A percentile compares a stretch with the other conserved stretches of the same genome.
phyloP scores from a whole-genome alignment of 2,888 invertebrate genomes.

The Lithophane socia region DNA sequence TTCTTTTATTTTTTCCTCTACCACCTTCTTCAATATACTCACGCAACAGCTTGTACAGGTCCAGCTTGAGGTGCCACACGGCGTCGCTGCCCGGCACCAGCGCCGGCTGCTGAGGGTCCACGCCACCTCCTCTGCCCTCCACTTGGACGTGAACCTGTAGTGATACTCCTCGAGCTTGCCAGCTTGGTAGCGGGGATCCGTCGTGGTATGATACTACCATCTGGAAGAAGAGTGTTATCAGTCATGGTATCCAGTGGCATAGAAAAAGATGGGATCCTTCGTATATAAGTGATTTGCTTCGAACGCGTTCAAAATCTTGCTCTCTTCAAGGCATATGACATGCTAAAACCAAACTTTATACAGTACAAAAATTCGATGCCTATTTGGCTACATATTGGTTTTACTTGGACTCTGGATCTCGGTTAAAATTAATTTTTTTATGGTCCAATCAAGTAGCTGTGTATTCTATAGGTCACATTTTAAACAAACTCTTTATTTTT shows the following conservation, averaged over 20 bases:
- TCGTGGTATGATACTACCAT: conserved; percentile 97
- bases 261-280: neutral
- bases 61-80: conserved; percentile 95
- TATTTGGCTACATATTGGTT: too few species aligned
- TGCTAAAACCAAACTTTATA: too few species aligned
- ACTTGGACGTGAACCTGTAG: conserved; percentile 92
- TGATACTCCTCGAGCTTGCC: conserved; percentile 91
- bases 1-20: neutral
- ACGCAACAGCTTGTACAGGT: conserved; percentile 92
- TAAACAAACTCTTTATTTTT: too few species aligned
- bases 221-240: conserved; percentile 76
- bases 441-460: too few species aligned
- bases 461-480: too few species aligned
- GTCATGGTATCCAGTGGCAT: neutral
- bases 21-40: conserved; percentile 56
- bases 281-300: too few species aligned
- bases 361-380: too few species aligned
- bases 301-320: too few species aligned
- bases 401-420: too few species aligned
- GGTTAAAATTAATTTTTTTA: too few species aligned
- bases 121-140: conserved; percentile 92
- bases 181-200: conserved; percentile 93
- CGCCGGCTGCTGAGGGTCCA: conserved; percentile 91
- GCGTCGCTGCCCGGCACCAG: conserved; percentile 93
- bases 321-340: too few species aligned